Percentiles rank a stretch among this genome's conserved stretches.
Evolutionary conservation across 2,888 invertebrate genomes (phyloP).

Genomic region (Vannuccia rotundouncinata): DNA sequence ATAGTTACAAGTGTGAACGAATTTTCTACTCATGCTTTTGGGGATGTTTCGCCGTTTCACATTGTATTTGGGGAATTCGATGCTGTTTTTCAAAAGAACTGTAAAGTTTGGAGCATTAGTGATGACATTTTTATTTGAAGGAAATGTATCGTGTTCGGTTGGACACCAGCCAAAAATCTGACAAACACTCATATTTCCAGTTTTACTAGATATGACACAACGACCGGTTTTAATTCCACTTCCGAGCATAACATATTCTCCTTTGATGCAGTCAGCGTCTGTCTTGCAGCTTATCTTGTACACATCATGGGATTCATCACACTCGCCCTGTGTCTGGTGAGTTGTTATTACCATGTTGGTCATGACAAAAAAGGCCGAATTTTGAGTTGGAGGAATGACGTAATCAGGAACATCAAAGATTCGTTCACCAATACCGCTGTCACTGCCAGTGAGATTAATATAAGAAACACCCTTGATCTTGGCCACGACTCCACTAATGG

Average conservation of each 20-base stretch:
- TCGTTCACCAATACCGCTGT: background rate
- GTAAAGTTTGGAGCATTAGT: conserved; percentile 44
- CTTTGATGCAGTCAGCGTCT: conserved; percentile 35
- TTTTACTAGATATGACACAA: too few relatives aligned
- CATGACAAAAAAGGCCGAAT: conserved; percentile 38
- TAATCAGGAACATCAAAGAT: conserved; percentile 39
- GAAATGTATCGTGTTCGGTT: conserved; percentile 11
- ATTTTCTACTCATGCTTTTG: conserved; percentile 45
- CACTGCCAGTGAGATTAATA: conserved; percentile 44
- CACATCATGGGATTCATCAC: background rate
- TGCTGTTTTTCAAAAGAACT: conserved; percentile 48
- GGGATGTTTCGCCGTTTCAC: conserved; percentile 48
- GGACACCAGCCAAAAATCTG: conserved; percentile 37
- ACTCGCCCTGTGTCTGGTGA: conserved; percentile 39
- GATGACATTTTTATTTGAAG: background rate
- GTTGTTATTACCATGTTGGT: conserved; percentile 39
- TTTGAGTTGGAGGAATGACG: conserved; percentile 35
- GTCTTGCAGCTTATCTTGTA: conserved; percentile 5
- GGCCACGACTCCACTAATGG: conserved; percentile 57
- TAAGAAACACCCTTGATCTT: conserved; percentile 59
- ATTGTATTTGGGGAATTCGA: conserved; percentile 46
- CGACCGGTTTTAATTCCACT: conserved; percentile 32
- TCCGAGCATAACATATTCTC: background rate
- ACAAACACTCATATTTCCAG: conserved; percentile 9
- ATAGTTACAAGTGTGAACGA: conserved; percentile 49